Evolutionary conservation across 2,113 vertebrate genomes (phyloP).

Genomic region (Brachyhypopomus occidentalis): DNA sequence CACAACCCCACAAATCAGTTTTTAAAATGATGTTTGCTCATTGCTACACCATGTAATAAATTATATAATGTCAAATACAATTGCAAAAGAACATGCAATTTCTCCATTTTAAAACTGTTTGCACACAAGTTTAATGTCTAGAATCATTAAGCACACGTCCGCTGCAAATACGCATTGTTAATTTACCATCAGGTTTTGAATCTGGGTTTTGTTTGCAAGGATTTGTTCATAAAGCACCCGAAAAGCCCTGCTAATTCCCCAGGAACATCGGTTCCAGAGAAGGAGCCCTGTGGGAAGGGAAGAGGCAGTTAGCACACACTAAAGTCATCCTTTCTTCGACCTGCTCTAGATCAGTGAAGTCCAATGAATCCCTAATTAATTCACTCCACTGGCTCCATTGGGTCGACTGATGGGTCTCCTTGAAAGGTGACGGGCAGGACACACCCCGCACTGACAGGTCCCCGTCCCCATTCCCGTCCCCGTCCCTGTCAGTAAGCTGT

Average conservation of each 20-base stretch:
- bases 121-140: constrained; percentile 10
- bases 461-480: constrained; percentile 42
- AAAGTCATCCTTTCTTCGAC: constrained; percentile 72
- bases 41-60: background rate
- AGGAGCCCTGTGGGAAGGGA: constrained; percentile 10
- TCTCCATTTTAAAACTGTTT: background rate
- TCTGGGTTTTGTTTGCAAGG: constrained; percentile 34
- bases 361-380: constrained; percentile 83
- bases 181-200: constrained; percentile 40
- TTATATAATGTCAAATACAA: background rate
- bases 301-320: constrained; percentile 27
- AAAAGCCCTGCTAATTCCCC: constrained; percentile 41
- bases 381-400: constrained; percentile 73
- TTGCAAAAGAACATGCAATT: background rate
- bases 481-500: constrained; percentile 72
- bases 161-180: constrained; percentile 35
- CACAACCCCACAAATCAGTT: background rate
- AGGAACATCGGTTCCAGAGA: constrained; percentile 17
- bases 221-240: constrained; percentile 37
- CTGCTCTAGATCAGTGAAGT: constrained; percentile 82
- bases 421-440: constrained; percentile 76
- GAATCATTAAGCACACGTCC: constrained; percentile 26
- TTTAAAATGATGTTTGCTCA: background rate
- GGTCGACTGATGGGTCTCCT: constrained; percentile 83
- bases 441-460: constrained; percentile 58